Evolutionary conservation across 2,113 vertebrate genomes (phyloP), one percentile per base, ranked within the genome.

Genomic region (Gobiocypris rarus): DNA sequence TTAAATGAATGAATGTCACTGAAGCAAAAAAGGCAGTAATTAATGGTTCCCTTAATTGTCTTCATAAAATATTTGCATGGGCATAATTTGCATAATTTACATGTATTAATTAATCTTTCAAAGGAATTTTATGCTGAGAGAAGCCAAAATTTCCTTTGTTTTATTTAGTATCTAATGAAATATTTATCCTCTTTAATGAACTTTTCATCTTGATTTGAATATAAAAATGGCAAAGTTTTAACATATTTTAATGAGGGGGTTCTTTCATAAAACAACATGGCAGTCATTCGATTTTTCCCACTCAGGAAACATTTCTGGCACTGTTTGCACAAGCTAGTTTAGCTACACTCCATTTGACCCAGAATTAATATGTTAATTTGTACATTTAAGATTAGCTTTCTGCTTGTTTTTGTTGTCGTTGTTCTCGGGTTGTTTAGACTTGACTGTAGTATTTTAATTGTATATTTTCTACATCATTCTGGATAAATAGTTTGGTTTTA

Each of bases 101-200:
- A 99, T 98, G 97, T 98, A 98, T 99, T 99, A 99, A 99, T 99
- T 99, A 99, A 99, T 99, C 97, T 99, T 99, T 99, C 97, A 99
- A 98, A 98, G 97, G 97, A 97, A 98, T 99, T 99, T 99, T 99
- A 93, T 98, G 97, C 98, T 99, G 98, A 99, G 97, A 98, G 97
- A 98, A 96, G 97, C 97, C 96, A 97, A 98, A 98, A 98, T 97
- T 95, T 96, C 94, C 96, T 98, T 98, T 99, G 97, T 99, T 99
- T 99, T 99, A 99, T 98, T 99, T 97, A 98, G 97, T 96, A 98
- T 97, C 97, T 97, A 96, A 99, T 99, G 96, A 98, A 99, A 99
- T 99, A 99, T 99, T 99, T 98, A 99, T 98, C 95, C 96, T 97
- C 94, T 96, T 97, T 98, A 98, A 99, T 98, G 96, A 98, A 99